A percentile compares a stretch with the other conserved stretches of the same genome.
Conservation (phyloP, 2,888 invertebrate species). For the Sisyra nigra region DNA sequence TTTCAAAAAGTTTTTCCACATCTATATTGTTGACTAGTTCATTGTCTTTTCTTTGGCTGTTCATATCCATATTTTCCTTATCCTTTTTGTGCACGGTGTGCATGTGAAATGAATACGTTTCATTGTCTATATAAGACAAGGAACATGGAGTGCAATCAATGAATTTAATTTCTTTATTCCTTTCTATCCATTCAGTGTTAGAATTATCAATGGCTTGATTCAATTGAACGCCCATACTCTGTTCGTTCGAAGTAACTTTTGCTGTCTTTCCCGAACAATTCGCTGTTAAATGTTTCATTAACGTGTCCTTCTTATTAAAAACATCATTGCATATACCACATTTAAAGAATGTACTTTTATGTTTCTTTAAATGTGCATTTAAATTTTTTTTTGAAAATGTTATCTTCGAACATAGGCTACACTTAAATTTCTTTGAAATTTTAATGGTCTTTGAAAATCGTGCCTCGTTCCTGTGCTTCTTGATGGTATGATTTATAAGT, state of each 20-base stretch:
- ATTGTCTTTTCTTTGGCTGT: conserved; percentile 15
- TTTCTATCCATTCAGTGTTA: conserved; percentile 11
- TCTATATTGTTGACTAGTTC: conserved; percentile 15
- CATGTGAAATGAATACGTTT: conserved; percentile 29
- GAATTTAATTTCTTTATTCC: conserved; percentile 23
- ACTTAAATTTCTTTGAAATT: conserved; percentile 28
- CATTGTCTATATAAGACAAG: conserved; percentile 28
- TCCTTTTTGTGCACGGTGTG: conserved; percentile 24
- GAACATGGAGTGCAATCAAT: conserved; percentile 29
- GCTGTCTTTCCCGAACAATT: neutral
- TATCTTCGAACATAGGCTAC: conserved; percentile 26
- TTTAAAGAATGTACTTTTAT: conserved; percentile 27
- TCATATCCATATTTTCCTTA: conserved; percentile 16
- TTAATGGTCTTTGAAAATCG: conserved; percentile 18
- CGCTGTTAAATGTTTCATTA: conserved; percentile 24
- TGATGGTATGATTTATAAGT: conserved; percentile 24
- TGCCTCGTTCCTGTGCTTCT: conserved; percentile 7
- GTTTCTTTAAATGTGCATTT: conserved; percentile 27
- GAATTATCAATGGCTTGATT: conserved; percentile 16
- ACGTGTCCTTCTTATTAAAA: conserved; percentile 25
- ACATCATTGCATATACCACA: conserved; percentile 27
- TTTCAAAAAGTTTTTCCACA: conserved; percentile 29
- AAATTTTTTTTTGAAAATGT: conserved; percentile 28
- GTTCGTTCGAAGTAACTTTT: neutral
- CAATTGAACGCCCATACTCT: conserved; percentile 24